A percentile compares a stretch with the other conserved stretches of the same genome.
Evolutionary conservation across 1,140 invertebrate species (phyloP).

Genomic region (Leptoteleia sp.): DNA sequence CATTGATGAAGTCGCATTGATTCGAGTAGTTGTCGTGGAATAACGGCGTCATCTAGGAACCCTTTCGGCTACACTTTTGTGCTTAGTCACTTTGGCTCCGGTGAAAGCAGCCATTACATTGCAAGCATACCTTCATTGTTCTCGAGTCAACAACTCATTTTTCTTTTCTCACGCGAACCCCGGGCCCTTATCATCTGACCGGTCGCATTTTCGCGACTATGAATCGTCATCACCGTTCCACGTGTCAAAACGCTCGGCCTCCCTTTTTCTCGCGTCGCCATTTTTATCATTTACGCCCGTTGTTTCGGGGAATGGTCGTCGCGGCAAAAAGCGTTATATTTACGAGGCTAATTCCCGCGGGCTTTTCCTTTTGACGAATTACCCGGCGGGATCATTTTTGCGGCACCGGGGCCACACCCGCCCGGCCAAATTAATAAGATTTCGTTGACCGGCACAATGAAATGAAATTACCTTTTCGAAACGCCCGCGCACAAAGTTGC

Average conservation of each 20-base stretch:
- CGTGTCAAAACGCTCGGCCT: neutral
- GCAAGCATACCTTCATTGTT: slow-evolving; percentile 63
- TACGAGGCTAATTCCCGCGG: neutral
- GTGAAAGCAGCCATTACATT: slow-evolving; percentile 62
- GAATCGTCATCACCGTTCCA: slow-evolving; percentile 26
- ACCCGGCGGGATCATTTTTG: slow-evolving; percentile 11
- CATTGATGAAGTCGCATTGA: slow-evolving; percentile 63
- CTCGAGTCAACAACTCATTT: slow-evolving; percentile 66
- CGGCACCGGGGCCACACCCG: neutral
- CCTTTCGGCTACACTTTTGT: slow-evolving; percentile 62
- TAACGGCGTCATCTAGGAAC: slow-evolving; percentile 63
- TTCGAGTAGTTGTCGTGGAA: slow-evolving; percentile 61
- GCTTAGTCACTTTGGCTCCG: slow-evolving; percentile 62
- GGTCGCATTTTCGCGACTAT: slow-evolving; percentile 35
- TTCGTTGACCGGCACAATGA: slow-evolving; percentile 36
- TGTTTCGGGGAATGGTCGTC: neutral
- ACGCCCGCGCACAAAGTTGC: slow-evolving; percentile 21
- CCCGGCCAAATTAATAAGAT: slow-evolving; percentile 32
- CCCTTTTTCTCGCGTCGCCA: neutral
- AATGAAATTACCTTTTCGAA: slow-evolving; percentile 37
- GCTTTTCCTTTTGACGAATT: neutral
- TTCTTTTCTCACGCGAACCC: slow-evolving; percentile 53
- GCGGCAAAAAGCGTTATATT: neutral
- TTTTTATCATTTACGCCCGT: slow-evolving; percentile 20
- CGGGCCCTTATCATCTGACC: slow-evolving; percentile 51